Conservation (phyloP, 1,140 invertebrate species). For the Formica selysi region DNA sequence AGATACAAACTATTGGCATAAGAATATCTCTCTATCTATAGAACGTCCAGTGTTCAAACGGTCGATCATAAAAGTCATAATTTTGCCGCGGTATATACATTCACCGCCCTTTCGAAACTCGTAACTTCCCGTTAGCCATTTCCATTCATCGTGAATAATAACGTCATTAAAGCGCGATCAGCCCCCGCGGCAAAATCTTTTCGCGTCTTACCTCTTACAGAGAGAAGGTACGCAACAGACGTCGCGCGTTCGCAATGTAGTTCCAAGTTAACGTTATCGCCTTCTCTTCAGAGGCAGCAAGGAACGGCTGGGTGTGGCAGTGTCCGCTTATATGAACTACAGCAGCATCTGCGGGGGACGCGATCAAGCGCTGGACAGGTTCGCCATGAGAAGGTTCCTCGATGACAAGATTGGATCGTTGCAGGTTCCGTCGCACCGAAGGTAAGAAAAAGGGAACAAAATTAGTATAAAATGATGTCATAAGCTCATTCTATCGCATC, state of each 20-base stretch:
- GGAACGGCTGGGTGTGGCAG: constrained; percentile 94
- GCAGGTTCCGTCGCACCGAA: constrained; percentile 94
- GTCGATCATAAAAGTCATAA: constrained; percentile 49
- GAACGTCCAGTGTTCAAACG: constrained; percentile 17
- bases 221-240: constrained; percentile 13
- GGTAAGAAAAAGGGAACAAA: constrained; percentile 87
- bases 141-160: constrained; percentile 63
- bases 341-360: constrained; percentile 96
- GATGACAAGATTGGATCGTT: constrained; percentile 94
- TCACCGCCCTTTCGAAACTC: constrained; percentile 44
- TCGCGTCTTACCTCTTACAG: constrained; percentile 11
- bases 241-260: constrained; percentile 8
- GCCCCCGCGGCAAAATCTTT: constrained; percentile 54
- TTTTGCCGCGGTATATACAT: constrained; percentile 27
- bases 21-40: neutral
- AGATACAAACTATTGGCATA: neutral
- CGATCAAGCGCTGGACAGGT: constrained; percentile 95
- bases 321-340: constrained; percentile 97
- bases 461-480: neutral
- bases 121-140: constrained; percentile 57
- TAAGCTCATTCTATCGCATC: no score
- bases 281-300: constrained; percentile 88
- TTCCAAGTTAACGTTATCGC: constrained; percentile 45
- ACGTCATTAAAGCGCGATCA: constrained; percentile 53
- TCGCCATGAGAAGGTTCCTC: constrained; percentile 96